These are phyloP conservation scores for Malurus leucopterus DNA, from an alignment of 2,797 vertebrate species.

Conservation along the genomic window DNA sequence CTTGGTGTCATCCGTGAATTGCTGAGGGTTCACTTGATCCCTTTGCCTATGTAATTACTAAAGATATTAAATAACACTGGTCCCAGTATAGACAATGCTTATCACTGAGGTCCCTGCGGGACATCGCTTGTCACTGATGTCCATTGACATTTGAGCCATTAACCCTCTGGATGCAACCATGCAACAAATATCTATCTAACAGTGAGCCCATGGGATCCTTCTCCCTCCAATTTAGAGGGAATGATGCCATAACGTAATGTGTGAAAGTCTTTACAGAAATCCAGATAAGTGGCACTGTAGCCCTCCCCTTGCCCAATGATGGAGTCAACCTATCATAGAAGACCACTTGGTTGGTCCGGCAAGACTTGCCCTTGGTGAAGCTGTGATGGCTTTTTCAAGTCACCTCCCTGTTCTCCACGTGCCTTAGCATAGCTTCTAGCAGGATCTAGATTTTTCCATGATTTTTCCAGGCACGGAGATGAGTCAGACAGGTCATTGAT, in stretches of 20 bases:
- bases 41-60: background rate
- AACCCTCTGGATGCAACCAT: background rate
- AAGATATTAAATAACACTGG: background rate
- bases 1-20: background rate
- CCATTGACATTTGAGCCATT: background rate
- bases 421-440: background rate
- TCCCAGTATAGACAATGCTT: accelerated
- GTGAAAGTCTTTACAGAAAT: background rate
- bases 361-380: background rate
- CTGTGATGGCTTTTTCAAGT: background rate
- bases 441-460: background rate
- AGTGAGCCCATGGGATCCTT: background rate
- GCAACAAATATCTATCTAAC: background rate
- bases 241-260: background rate
- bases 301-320: background rate
- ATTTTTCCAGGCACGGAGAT: background rate
- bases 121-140: background rate
- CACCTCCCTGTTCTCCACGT: background rate
- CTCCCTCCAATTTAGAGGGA: background rate
- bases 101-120: background rate
- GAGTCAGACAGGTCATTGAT: background rate
- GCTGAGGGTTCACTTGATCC: background rate
- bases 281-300: background rate
- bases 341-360: too few relatives aligned
- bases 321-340: background rate